Conservation (phyloP, 2,113 vertebrate species). For the Tachysurus vachellii region DNA sequence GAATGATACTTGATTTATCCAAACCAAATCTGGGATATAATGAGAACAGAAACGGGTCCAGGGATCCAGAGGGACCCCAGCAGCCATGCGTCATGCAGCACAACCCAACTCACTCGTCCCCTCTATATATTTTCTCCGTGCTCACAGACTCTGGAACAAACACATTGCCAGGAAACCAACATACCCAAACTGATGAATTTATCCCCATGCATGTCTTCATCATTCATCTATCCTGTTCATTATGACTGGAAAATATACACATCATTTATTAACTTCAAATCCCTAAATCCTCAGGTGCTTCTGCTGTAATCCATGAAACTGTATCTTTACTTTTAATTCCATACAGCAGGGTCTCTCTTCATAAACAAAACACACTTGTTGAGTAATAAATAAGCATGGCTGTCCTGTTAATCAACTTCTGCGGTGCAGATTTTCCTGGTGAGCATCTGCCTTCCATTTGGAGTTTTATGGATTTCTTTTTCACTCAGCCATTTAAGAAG, state of each 20-base stretch:
- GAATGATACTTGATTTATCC: background rate
- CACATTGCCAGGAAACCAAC: background rate
- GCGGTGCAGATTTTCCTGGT: background rate
- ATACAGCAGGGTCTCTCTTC: background rate
- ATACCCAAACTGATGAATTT: slow-evolving; percentile 10
- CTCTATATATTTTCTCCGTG: background rate
- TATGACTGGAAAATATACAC: background rate
- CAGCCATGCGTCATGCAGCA: background rate
- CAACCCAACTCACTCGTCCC: background rate
- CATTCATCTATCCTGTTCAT: background rate
- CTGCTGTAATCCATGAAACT: background rate
- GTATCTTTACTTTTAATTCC: background rate
- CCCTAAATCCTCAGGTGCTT: background rate
- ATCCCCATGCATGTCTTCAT: background rate
- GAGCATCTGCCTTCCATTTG: slow-evolving; percentile 39
- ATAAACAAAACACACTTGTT: background rate
- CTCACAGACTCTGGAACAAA: background rate
- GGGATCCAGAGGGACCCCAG: background rate
- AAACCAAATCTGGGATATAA: background rate
- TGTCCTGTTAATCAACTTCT: slow-evolving; percentile 12
- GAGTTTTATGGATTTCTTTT: slow-evolving; percentile 25
- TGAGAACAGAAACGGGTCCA: background rate
- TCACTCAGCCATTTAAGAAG: slow-evolving; percentile 1
- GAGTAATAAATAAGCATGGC: slow-evolving; percentile 23
- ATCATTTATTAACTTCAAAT: background rate